Evolutionary conservation across 2,113 vertebrate genomes (phyloP), one percentile per base, ranked within the genome.

Genomic region (Helogale parvula): DNA sequence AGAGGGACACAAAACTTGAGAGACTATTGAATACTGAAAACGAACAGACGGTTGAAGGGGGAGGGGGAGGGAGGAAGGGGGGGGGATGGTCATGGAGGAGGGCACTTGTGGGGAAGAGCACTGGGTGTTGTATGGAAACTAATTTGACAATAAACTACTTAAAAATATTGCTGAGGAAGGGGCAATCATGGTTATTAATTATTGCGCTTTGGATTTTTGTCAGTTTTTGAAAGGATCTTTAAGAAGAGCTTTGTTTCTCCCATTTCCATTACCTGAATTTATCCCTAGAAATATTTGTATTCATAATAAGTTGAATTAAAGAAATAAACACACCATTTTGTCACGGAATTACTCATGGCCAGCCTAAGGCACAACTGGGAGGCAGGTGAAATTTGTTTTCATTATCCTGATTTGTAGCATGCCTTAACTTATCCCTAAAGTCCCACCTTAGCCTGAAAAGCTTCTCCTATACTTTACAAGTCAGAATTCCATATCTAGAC

Each of bases 231-330:
- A 47, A 60, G 0, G 5, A 65, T 80, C 33, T 31, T 83, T 52
- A 41, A 90, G 31, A 76, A 88, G 9, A 87, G 25, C 16, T 72
- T 87, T 2, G n/a, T 96, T 38, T 25, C 29, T 94, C 25, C 3
- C 0, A 25, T 92, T 86, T 80, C 5, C 19, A 80, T 5, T 74
- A 47, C 69, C 41, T 74, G 35, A 35, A 68, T 84, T 80, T 88
- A 84, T 60, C 6, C 2, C 4, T 84, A 72, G 47, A 82, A 68
- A 68, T 79, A 57, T 63, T 91, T 72, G 31, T 83, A 84, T 83
- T 94, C 83, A 33, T 93, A 76, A 82, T 90, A 72, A 90, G 65
- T 54, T 90, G 4, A 87, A 77, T 82, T 69, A 60, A 35, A 93
- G 14, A 83, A 60, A 52, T 6, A 74, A 29, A 91, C 63, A 85